phyloP scores from a whole-genome alignment of 1,140 invertebrate species.

The Magallana ariakensis region DNA sequence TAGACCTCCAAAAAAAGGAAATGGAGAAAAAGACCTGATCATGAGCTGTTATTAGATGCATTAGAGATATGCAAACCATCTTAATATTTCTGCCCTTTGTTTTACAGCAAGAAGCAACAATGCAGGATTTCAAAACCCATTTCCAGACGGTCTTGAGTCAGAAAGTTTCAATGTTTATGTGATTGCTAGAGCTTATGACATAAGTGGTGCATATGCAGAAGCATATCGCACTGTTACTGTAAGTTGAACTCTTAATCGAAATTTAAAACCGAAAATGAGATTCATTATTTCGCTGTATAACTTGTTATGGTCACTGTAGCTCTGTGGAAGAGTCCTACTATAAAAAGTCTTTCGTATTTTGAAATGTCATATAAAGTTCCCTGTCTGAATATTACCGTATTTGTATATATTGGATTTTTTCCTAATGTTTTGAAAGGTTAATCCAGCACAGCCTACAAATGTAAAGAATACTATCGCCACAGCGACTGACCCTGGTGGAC shows the following conservation, averaged over 20 bases:
- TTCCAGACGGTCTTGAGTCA: slow-evolving; percentile 54
- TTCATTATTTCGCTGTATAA: too few relatives aligned
- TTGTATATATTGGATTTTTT: too few relatives aligned
- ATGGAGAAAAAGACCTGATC: too few relatives aligned
- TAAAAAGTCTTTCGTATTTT: too few relatives aligned
- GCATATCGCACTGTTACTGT: slow-evolving; percentile 45
- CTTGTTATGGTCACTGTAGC: too few relatives aligned
- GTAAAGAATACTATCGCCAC: slow-evolving; percentile 52
- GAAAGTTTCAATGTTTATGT: slow-evolving; percentile 49
- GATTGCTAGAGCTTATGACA: slow-evolving; percentile 60
- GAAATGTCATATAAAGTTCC: too few relatives aligned
- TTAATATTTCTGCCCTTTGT: neutral
- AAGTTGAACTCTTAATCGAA: neutral
- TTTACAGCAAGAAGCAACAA: slow-evolving; percentile 40
- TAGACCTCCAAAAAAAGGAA: too few relatives aligned
- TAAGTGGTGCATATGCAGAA: slow-evolving; percentile 56
- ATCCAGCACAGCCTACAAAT: slow-evolving; percentile 40
- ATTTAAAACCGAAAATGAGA: too few relatives aligned
- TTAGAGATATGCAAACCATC: too few relatives aligned
- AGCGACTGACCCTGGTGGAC: slow-evolving; percentile 57
- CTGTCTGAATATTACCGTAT: too few relatives aligned
- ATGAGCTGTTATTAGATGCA: too few relatives aligned
- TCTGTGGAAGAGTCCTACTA: too few relatives aligned
- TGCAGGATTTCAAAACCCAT: slow-evolving; percentile 43
- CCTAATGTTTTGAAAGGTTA: slow-evolving; percentile 34